Base-by-base conservation (phyloP, 1,140 invertebrate species). In the Dysdera silvatica region DNA sequence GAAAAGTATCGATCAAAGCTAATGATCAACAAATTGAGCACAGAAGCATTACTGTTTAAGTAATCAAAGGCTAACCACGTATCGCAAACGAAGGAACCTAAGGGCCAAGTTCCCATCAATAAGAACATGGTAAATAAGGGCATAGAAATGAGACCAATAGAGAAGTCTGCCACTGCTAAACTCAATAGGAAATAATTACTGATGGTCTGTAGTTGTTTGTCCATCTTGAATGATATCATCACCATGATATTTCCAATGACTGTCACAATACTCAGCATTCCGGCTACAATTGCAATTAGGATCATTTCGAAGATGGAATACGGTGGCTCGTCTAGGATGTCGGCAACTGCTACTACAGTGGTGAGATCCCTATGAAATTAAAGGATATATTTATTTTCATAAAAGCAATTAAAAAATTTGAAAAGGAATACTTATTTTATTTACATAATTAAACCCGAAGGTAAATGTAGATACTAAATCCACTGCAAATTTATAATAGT, bases 111-210 rank as follows among this genome's bases (percentile, higher is more conserved):
- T 16, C 62, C 58, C 12, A 59, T 45, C 18, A 74, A 35, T 8
- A 68, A 56, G 41, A 73, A 73, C 35, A 73, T 55, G 6, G 71
- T 65, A 35, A 68, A 70, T 28, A 74, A 55, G 18, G 70, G 72
- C 68, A 70, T 74, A 24, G 69, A 71, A 48, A 72, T 67, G 4
- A 69, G 47, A 61, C 76, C 76, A 41, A 78, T 79, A 0, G 73
- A 71, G 48, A 78, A 71, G 65, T 78, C 77, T 18, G 77, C 77
- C 14, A 78, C 70, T n/a, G 78, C 77, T 47, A 73, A 59, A 37
- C 69, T 71, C 31, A 82, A 69, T 12, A 82, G 69, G 68, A 83
- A 82, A 64, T 81, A 83, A 69, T 83, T 82, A 61, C 76, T 80
- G 35, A 83, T 79, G 16, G 81, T 82, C 62, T 80, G 81, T 32